Base-by-base conservation (phyloP, 2,113 vertebrate genomes). In the Cochlearius cochlearius region DNA sequence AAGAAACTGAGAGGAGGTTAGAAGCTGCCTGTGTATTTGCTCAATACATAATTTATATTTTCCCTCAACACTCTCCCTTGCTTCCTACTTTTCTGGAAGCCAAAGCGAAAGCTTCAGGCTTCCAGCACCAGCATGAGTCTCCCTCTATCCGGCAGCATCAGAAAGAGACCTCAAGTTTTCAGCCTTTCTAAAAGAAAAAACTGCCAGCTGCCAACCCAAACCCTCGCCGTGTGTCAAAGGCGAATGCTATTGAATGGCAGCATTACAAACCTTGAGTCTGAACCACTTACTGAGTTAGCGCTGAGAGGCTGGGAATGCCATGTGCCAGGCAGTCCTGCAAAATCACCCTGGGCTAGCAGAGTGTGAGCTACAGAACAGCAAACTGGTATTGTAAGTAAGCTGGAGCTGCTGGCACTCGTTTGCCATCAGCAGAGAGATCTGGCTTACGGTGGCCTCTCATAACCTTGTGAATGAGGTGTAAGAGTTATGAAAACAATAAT, bases 11-110 rank as follows among this genome's bases (percentile, higher is more conserved):
- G 78, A 49, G 52, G 7, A 47, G 7, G 29, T 30, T 66, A 43
- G 83, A 80, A 84, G 68, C 55, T 45, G 34, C 45, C 34, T 7
- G 34, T 10, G 39, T 30, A 38, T 38, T 71, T 38, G 15, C 81
- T 81, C 19, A 50, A 7, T 58, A n/a, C 11, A 7, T 41, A 36
- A 55, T 63, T 75, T 19, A 1, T 19, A 7, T 63, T 81, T 90
- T 75, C 56, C 41, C 26, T 43, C 71, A 50, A 3, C 9, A 10
- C 32, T 0, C 36, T 39, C 60, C 22, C 49, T 34, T 25, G 36
- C 64, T 81, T 85, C 73, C 58, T 26, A 7, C 34, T 69, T 87
- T 66, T 87, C 69, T 91, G 84, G 84, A 66, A 94, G 79, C 30
- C 49, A 34, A 49, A 77, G 36, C 38, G 27, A 59, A 90, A 43